Evolutionary conservation across 2,888 invertebrate species (phyloP).

Genomic region (Pyrrhosoma nymphula): DNA sequence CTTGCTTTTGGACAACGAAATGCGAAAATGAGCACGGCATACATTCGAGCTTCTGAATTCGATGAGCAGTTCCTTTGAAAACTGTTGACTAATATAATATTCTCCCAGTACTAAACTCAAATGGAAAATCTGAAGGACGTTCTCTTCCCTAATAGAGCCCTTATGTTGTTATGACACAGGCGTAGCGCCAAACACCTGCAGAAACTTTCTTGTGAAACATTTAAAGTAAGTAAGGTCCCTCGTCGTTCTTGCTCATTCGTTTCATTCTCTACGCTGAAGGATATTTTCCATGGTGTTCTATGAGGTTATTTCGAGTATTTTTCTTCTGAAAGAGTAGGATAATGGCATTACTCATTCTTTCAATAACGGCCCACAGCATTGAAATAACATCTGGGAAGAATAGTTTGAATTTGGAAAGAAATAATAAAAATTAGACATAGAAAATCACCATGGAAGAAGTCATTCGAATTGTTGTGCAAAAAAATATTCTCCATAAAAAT

Average conservation of each 20-base stretch:
- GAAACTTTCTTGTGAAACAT: background rate
- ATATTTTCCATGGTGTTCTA: background rate
- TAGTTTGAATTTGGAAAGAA: no score
- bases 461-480: no score
- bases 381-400: no score
- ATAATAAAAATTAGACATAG: no score
- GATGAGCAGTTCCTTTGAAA: no score
- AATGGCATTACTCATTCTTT: background rate
- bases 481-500: no score
- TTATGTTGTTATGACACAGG: background rate
- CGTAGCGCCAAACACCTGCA: background rate
- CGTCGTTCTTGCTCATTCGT: background rate
- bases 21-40: no score
- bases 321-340: background rate
- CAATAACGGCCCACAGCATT: background rate
- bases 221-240: background rate
- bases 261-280: background rate
- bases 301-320: background rate
- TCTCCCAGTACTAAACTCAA: background rate
- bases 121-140: background rate
- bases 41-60: no score
- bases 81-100: background rate
- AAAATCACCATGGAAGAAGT: no score
- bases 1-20: no score
- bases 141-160: background rate